These are phyloP conservation scores for Nomada ruficornis DNA, from an alignment of 2,888 invertebrate genomes.

Conservation along the genomic window DNA sequence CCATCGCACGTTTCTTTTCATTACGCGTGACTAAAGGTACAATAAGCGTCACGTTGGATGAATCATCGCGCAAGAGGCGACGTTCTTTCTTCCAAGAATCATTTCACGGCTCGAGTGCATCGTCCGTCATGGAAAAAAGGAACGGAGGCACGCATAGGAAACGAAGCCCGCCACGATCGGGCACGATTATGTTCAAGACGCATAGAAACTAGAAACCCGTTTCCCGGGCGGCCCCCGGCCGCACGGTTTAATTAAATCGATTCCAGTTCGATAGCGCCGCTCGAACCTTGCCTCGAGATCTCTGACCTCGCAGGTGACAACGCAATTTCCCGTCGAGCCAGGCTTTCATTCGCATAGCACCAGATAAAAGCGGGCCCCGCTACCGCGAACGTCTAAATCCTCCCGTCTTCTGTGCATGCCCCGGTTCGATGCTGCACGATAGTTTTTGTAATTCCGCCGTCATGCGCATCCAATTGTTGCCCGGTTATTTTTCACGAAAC, in stretches of 20 bases:
- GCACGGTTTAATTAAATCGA: constrained; percentile 56
- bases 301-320: constrained; percentile 43
- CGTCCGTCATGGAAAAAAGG: not conserved
- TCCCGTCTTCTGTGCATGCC: not conserved
- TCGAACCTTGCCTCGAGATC: constrained; percentile 16
- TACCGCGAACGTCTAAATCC: not conserved
- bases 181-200: constrained; percentile 13
- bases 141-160: not conserved
- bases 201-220: constrained; percentile 16
- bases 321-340: constrained; percentile 54
- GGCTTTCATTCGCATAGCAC: constrained; percentile 3
- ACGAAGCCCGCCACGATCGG: not conserved
- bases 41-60: constrained; percentile 49
- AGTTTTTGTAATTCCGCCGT: not conserved
- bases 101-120: constrained; percentile 13
- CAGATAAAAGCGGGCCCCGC: constrained; percentile 2
- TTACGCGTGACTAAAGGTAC: constrained; percentile 56
- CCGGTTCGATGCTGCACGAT: not conserved
- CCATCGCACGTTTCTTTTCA: constrained; percentile 22
- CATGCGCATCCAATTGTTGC: not conserved
- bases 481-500: constrained; percentile 4
- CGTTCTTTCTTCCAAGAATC: constrained; percentile 41
- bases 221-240: not conserved
- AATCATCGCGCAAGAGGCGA: constrained; percentile 48
- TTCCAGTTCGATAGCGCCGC: constrained; percentile 12